Base-by-base conservation (phyloP, 2,113 vertebrate species). In the Antennarius striatus region DNA sequence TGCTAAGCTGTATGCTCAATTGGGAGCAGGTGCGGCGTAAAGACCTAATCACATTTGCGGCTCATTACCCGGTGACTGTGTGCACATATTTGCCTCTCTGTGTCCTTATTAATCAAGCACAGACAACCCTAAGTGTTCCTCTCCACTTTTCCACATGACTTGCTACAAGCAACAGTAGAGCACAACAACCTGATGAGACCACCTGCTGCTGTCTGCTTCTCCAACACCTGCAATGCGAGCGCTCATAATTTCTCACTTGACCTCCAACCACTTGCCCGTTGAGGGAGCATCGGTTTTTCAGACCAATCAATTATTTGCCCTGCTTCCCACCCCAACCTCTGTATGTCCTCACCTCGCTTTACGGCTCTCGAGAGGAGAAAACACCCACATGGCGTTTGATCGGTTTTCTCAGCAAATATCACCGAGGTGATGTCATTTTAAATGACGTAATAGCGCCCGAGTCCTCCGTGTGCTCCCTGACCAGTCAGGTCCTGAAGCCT, bases 91-190 rank as follows among this genome's bases (percentile, higher is more conserved):
- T 89, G 88, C 90, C 87, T 89, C 86, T 88, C 84, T 81, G 88
- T 87, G 88, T 89, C 87, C 86, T 90, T 89, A 90, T 91, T 91
- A 91, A 91, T 91, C 90, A 91, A 78, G 84, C 87, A 68, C 86
- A 83, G 88, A 87, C 90, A 86, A 87, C 87, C 87, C 87, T 80
- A 83, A 90, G 87, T 80, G 87, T 84, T 88, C 88, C 90, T 89
- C 90, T 88, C 88, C 88, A 90, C 87, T 91, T 91, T 91, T 89
- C 88, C 87, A 88, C 88, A 88, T 90, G 88, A 90, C 87, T 90
- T 82, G 88, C 81, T 88, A 83, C 85, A 81, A 89, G 90, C 88
- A 90, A 91, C 89, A 91, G 86, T 82, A 48, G 85, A 81, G 77
- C 77, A 81, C 80, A 78, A 76, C 81, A 84, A 82, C 81, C 81